Evolutionary conservation across 2,113 vertebrate species (phyloP).

Genomic region (Cheirogaleus medius): DNA sequence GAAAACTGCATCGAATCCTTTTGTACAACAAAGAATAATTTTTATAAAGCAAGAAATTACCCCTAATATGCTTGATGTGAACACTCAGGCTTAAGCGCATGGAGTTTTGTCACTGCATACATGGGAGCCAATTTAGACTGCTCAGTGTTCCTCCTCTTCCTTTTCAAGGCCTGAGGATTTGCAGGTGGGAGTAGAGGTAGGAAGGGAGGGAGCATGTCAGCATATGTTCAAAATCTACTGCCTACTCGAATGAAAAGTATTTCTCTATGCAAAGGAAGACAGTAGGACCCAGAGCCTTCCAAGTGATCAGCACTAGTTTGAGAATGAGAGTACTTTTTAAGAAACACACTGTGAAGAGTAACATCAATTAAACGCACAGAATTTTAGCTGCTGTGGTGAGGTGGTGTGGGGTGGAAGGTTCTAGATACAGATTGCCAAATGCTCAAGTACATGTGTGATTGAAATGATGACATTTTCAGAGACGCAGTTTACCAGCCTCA

Average conservation of each 20-base stretch:
- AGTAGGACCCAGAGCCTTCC: neutral
- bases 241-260: neutral
- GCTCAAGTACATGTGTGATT: neutral
- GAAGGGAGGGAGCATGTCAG: neutral
- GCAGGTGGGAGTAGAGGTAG: neutral
- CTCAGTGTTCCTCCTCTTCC: neutral
- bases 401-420: neutral
- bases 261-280: neutral
- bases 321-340: neutral
- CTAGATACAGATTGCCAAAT: neutral
- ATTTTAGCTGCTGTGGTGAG: neutral
- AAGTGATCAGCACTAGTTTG: neutral
- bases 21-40: constrained; percentile 28
- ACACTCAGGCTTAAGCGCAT: neutral
- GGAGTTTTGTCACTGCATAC: neutral
- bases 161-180: neutral
- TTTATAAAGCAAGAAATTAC: constrained; percentile 37
- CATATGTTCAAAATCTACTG: neutral
- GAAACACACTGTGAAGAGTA: neutral
- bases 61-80: constrained; percentile 48
- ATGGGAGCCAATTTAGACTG: neutral
- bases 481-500: neutral
- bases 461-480: neutral
- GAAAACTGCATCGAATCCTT: constrained; percentile 40
- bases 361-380: neutral